phyloP scores from a whole-genome alignment of 2,797 vertebrate species.

The Sebastes steindachneri region DNA sequence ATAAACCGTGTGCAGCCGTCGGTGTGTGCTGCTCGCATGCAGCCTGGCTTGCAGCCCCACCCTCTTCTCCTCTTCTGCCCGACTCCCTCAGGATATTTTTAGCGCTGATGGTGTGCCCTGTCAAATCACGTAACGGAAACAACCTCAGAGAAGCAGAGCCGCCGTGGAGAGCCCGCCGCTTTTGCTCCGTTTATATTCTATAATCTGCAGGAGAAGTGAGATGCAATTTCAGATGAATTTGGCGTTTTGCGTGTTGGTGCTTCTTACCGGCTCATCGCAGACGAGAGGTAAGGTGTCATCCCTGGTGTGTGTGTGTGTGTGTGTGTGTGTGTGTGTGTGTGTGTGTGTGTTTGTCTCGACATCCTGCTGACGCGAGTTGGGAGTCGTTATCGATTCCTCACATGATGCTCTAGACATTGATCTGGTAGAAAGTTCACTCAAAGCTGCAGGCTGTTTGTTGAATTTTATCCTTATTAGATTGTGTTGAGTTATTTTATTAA shows the following conservation, averaged over 20 bases:
- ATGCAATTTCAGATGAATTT: conserved; percentile 58
- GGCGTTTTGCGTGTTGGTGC: conserved; percentile 55
- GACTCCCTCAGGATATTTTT: conserved; percentile 83
- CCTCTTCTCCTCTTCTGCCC: conserved; percentile 75
- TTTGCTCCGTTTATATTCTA: neutral
- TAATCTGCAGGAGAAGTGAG: conserved; percentile 37
- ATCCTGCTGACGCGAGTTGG: conserved; percentile 41
- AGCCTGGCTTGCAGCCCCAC: conserved; percentile 61
- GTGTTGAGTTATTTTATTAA: neutral
- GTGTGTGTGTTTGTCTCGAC: conserved; percentile 3
- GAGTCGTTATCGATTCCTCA: conserved; percentile 20
- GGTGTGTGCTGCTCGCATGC: neutral
- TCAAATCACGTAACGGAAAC: conserved; percentile 82
- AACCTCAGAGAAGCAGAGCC: conserved; percentile 51
- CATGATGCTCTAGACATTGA: conserved; percentile 34
- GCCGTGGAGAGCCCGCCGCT: conserved; percentile 5
- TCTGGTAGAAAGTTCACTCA: neutral
- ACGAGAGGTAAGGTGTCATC: conserved; percentile 61
- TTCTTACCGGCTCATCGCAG: conserved; percentile 64
- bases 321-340: neutral
- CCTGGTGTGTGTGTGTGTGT: neutral
- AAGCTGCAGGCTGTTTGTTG: neutral
- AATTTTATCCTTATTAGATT: neutral
- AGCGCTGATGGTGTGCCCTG: conserved; percentile 77
- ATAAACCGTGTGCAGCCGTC: neutral